Percentiles rank a stretch among this genome's conserved stretches.
These are phyloP conservation scores for Pseudolaguvia tuberculata DNA, from an alignment of 2,113 vertebrate species.

Conservation along the genomic window DNA sequence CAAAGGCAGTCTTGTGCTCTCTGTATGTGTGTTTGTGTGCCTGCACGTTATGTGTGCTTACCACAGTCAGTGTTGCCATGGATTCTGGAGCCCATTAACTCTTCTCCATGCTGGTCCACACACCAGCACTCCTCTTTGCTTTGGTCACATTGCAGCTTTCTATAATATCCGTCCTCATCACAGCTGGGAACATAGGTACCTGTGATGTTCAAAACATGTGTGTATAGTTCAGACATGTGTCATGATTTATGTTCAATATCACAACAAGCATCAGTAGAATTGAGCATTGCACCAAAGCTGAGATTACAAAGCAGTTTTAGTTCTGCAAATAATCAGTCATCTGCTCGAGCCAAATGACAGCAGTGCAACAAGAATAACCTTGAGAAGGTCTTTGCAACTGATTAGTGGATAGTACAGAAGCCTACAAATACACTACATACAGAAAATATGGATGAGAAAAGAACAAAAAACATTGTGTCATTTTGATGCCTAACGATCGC, in stretches of 20 bases:
- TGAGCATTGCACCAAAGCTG: constrained; percentile 1
- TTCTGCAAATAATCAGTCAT: constrained; percentile 33
- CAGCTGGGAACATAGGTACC: constrained; percentile 92
- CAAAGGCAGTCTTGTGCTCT: constrained; percentile 61
- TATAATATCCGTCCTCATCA: constrained; percentile 91
- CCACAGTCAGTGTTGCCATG: constrained; percentile 87
- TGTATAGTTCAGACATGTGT: constrained; percentile 3
- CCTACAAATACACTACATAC: background rate
- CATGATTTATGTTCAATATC: constrained; percentile 34
- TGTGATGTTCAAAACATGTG: constrained; percentile 51
- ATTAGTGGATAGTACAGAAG: constrained; percentile 7
- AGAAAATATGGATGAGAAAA: background rate
- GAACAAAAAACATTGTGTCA: background rate
- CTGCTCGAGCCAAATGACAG: constrained; percentile 20
- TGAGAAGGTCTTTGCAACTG: constrained; percentile 28
- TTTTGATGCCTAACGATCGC: background rate
- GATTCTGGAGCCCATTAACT: constrained; percentile 80
- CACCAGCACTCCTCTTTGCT: constrained; percentile 88
- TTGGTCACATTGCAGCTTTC: constrained; percentile 87
- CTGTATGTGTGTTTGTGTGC: constrained; percentile 31
- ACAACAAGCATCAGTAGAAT: constrained; percentile 20
- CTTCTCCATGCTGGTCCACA: constrained; percentile 84
- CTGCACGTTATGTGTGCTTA: constrained; percentile 58
- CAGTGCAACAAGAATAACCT: constrained; percentile 35
- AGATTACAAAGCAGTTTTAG: constrained; percentile 23